These are phyloP conservation scores for Cheirogaleus medius DNA, from an alignment of 2,113 vertebrate genomes.

Conservation along the genomic window DNA sequence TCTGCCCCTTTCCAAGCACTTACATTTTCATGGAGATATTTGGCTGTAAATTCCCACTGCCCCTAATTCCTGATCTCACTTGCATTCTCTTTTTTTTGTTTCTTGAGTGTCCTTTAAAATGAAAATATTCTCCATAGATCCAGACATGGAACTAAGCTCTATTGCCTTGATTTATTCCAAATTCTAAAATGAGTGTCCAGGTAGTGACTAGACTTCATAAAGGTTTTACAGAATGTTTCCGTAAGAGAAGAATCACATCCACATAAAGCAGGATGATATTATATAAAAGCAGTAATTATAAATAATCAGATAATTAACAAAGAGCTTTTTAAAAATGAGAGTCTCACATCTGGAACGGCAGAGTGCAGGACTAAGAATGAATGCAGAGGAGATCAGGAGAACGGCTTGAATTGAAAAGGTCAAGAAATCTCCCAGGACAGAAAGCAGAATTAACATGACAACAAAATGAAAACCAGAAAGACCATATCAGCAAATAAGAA, in stretches of 20 bases:
- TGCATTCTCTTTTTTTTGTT: not conserved
- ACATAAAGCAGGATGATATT: not conserved
- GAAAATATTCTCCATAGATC: not conserved
- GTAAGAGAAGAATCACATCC: not conserved
- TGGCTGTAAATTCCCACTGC: not conserved
- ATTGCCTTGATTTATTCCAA: not conserved
- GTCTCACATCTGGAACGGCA: accelerated
- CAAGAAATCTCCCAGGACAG: not conserved
- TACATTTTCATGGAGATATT: not conserved
- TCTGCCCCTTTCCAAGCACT: not conserved
- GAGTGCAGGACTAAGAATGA: no score
- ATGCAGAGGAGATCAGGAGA: not conserved
- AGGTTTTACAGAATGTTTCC: not conserved
- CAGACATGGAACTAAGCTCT: not conserved
- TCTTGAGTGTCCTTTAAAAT: not conserved
- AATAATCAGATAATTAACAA: not conserved
- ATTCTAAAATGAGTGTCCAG: not conserved
- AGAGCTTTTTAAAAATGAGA: not conserved
- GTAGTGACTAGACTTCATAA: not conserved
- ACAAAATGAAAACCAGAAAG: not conserved
- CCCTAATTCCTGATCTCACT: not conserved
- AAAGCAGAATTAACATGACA: not conserved
- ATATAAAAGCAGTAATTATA: not conserved
- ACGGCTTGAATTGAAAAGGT: not conserved
- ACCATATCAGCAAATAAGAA: not conserved